Conservation (phyloP, 2,797 vertebrate genomes). For the Danio kyathit region DNA sequence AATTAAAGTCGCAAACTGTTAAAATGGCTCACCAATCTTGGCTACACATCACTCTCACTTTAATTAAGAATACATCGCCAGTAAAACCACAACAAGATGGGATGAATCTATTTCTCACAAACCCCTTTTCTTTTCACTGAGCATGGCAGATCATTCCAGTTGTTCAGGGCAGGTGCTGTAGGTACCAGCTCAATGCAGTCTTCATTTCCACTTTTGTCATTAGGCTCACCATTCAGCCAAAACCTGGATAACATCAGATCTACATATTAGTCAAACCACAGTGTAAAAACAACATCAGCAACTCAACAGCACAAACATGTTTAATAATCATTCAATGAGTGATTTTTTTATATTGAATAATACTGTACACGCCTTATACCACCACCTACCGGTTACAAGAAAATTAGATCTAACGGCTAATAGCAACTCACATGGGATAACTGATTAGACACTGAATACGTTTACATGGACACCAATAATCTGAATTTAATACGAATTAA, state of each 20-base stretch:
- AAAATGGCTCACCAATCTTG: too few species aligned
- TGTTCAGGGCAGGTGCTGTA: not conserved
- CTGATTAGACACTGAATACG: too few species aligned
- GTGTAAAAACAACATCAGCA: too few species aligned
- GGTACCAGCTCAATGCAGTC: not conserved
- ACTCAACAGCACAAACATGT: too few species aligned
- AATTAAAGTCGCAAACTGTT: not conserved
- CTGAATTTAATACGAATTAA: too few species aligned
- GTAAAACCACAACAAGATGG: not conserved
- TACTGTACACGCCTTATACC: too few species aligned
- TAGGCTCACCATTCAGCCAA: not conserved
- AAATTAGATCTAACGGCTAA: too few species aligned
- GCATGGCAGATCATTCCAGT: constrained; percentile 23
- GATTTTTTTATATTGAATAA: too few species aligned
- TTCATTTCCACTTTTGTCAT: fast-evolving
- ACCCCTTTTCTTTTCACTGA: not conserved
- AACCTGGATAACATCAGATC: not conserved
- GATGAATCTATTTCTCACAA: constrained; percentile 12
- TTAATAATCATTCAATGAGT: not conserved
- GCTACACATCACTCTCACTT: too few species aligned
- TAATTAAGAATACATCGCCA: not conserved
- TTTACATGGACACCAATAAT: too few species aligned
- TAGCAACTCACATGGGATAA: too few species aligned
- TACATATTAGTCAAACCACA: not conserved
- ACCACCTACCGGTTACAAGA: too few species aligned